These are phyloP conservation scores for Bombus haemorrhoidalis DNA, from an alignment of 1,140 invertebrate genomes.

Conservation along the genomic window DNA sequence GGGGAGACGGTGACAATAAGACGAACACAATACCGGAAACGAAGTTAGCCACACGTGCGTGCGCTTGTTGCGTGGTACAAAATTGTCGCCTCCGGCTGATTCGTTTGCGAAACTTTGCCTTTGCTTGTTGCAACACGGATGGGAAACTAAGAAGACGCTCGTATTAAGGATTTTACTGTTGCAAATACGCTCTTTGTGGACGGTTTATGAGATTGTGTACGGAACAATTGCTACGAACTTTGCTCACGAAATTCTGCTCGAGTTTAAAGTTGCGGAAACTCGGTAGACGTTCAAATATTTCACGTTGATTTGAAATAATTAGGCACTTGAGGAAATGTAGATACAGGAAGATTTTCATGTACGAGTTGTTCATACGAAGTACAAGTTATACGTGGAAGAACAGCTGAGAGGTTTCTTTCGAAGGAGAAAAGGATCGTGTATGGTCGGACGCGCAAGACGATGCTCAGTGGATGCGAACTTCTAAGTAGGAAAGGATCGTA, in stretches of 20 bases:
- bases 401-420: neutral
- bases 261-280: neutral
- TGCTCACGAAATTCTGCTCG: neutral
- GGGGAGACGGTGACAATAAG: neutral
- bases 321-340: neutral
- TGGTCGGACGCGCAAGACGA: no score
- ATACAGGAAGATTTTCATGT: no score
- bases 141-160: neutral
- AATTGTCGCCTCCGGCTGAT: neutral
- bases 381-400: no score
- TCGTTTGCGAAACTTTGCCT: neutral
- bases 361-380: no score
- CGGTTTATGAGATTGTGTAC: neutral
- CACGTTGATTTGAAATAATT: neutral
- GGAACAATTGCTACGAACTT: neutral
- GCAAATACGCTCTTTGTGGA: neutral
- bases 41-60: constrained; percentile 10
- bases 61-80: neutral
- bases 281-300: neutral
- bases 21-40: neutral
- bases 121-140: no score
- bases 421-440: no score
- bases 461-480: no score
- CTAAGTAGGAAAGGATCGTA: neutral
- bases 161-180: neutral